phyloP scores from a whole-genome alignment of 2,888 invertebrate genomes.

The Megaustenia siamemsis region DNA sequence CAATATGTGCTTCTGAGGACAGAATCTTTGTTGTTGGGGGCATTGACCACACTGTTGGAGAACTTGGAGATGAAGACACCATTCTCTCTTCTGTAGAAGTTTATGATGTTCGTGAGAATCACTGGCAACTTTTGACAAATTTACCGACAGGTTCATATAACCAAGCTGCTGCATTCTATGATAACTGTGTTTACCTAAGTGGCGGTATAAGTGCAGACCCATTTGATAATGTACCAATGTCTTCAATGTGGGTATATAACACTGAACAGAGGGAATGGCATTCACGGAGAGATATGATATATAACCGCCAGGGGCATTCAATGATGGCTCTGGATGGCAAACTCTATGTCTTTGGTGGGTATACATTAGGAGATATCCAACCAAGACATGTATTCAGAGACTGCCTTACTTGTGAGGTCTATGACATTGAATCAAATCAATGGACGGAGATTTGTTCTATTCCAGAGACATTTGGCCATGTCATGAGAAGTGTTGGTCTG shows the following conservation, averaged over 20 bases:
- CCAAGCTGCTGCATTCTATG: constrained; percentile 64
- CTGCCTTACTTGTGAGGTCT: constrained; percentile 73
- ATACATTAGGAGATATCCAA: constrained; percentile 64
- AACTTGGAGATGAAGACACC: constrained; percentile 71
- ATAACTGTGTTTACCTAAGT: constrained; percentile 70
- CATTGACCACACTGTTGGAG: constrained; percentile 69
- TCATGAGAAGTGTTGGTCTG: constrained; percentile 67
- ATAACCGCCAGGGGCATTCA: constrained; percentile 75
- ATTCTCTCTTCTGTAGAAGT: constrained; percentile 73
- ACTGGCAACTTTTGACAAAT: constrained; percentile 69
- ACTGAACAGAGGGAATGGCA: constrained; percentile 70
- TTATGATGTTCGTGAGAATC: constrained; percentile 70
- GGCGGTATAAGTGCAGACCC: constrained; percentile 77
- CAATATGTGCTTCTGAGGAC: constrained; percentile 70
- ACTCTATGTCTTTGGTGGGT: constrained; percentile 77
- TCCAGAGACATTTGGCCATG: constrained; percentile 69
- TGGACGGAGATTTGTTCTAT: constrained; percentile 75
- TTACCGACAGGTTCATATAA: constrained; percentile 74
- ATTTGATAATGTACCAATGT: constrained; percentile 72
- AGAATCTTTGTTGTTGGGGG: constrained; percentile 74
- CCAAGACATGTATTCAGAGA: constrained; percentile 63
- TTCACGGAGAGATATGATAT: constrained; percentile 68
- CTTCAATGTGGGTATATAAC: constrained; percentile 54
- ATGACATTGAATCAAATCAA: constrained; percentile 76
- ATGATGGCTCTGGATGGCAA: constrained; percentile 69